These are phyloP conservation scores for Rhynchomys soricoides DNA, from an alignment of 2,113 vertebrate genomes.

Conservation along the genomic window DNA sequence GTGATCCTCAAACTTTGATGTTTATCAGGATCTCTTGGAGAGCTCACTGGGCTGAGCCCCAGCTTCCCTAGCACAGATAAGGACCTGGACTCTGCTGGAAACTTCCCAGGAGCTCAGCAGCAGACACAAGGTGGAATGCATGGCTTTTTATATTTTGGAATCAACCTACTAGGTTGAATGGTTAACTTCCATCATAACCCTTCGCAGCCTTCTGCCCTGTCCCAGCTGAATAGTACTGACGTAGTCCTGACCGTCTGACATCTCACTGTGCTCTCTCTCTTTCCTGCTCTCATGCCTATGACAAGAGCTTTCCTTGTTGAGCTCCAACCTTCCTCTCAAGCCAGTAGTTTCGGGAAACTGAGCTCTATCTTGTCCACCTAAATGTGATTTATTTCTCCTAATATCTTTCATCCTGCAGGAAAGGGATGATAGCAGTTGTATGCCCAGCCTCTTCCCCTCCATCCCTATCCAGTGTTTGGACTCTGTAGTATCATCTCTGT, in stretches of 20 bases:
- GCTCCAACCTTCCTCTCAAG: not conserved
- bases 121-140: not conserved
- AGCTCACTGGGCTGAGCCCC: not conserved
- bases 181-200: not conserved
- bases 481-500: not conserved
- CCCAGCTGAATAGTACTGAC: not conserved
- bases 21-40: not conserved
- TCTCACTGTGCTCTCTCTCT: not conserved
- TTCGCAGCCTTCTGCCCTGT: not conserved
- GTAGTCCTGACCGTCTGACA: not conserved
- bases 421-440: not conserved
- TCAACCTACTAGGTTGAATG: not conserved
- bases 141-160: not conserved
- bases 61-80: not conserved
- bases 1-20: not conserved
- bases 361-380: conserved; percentile 2
- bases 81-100: not conserved
- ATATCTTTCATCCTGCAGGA: not conserved
- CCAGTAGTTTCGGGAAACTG: not conserved
- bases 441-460: not conserved
- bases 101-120: not conserved
- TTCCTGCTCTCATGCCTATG: not conserved
- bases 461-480: not conserved
- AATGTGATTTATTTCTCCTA: not conserved
- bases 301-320: not conserved